Conservation (phyloP, 2,888 invertebrate species). For the Eilema depressum region DNA sequence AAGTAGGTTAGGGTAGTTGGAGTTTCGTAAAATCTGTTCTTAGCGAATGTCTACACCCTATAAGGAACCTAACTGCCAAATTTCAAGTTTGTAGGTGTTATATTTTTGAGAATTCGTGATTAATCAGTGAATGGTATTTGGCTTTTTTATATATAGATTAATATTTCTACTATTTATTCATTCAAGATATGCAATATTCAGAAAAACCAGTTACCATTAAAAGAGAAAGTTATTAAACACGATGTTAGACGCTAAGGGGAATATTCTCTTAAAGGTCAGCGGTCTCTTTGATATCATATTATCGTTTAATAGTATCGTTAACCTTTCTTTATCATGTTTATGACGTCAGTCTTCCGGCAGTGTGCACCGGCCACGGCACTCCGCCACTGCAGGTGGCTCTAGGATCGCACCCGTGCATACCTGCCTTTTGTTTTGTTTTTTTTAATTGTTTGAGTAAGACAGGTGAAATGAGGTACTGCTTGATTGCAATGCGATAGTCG, state of each 20-base stretch:
- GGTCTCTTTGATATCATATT: conserved; percentile 40
- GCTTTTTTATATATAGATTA: too few species aligned
- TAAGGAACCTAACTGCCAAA: too few species aligned
- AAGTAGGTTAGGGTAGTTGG: too few species aligned
- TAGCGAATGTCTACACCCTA: too few species aligned
- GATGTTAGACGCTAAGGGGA: conserved; percentile 14
- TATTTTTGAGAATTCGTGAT: too few species aligned
- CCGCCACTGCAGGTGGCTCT: conserved; percentile 23
- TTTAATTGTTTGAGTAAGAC: conserved; percentile 11
- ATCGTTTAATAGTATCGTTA: conserved; percentile 48
- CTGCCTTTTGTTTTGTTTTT: conserved; percentile 16
- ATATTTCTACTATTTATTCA: neutral
- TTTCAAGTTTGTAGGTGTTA: too few species aligned
- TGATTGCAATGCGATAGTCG: conserved; percentile 6
- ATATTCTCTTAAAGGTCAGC: conserved; percentile 41
- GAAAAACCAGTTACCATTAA: conserved; percentile 1
- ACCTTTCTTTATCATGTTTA: conserved; percentile 49
- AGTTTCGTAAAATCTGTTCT: too few species aligned
- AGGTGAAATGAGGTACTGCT: conserved; percentile 9
- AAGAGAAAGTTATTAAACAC: neutral
- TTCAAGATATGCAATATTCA: neutral
- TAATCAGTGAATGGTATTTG: too few species aligned
- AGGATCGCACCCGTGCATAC: conserved; percentile 15
- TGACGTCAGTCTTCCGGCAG: conserved; percentile 49
- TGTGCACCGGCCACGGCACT: conserved; percentile 20